Base-by-base conservation (phyloP, 2,113 vertebrate genomes). In the Amblyopsis rosae region DNA sequence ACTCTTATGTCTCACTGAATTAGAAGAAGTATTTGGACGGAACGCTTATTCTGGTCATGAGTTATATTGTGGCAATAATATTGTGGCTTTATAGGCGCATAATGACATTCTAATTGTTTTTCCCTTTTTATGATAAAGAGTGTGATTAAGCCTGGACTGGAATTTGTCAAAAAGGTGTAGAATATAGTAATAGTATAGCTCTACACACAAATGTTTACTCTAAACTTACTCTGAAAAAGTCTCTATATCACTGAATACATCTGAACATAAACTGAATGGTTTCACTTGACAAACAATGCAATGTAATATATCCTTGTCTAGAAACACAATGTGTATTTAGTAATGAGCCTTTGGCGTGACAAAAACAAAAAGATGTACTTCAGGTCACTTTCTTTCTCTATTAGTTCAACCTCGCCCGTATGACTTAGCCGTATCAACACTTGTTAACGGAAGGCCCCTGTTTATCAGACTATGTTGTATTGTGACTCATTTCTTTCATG, bases 11-110 rank as follows among this genome's bases (percentile, higher is more conserved):
- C 74, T 72, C 62, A 62, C 69, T 59, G 75, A 57, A 69, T 85
- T 73, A 82, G 57, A 47, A 72, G 62, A 85, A 61, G 53, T 70
- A 61, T 80, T 73, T 81, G 55, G 70, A 75, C 66, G 65, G 70
- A 72, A 65, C 69, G 69, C 59, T 65, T 46, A 26, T 26, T 26
- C 26, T 59, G 45, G 48, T 62, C 68, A 64, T 65, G 69, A 85
- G 73, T 79, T 59, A 46, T 58, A 26, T 26, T 26, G 26, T 26
- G 26, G 59, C 64, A 64, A 80, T 80, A 59, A 76, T 72, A 85
- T 90, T 84, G 80, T 76, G 62, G 72, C 47, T 65, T 68, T 59
- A 79, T 81, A 41, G 46, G 12, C 12, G 3, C 15, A 9, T 11
- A 54, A 54, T 53, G 33, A 26, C 53, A 53, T 5, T 13, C 13